phyloP scores from a whole-genome alignment of 2,888 invertebrate genomes.

The Drosophila siamana region DNA sequence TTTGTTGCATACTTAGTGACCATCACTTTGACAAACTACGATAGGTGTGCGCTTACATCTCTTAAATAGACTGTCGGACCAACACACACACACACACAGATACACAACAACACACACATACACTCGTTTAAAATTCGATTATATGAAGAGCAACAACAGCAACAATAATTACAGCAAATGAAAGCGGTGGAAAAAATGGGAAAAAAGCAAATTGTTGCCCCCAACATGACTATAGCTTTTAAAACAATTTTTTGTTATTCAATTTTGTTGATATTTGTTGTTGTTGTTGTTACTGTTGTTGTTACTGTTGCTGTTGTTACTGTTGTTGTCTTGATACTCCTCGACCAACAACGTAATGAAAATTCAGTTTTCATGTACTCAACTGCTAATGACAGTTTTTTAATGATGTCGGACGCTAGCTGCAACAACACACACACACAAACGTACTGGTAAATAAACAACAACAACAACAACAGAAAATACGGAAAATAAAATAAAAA shows the following conservation, averaged over 20 bases:
- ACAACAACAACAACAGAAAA: constrained; percentile 17
- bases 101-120: too few relatives aligned
- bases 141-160: constrained; percentile 55
- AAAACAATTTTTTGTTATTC: constrained; percentile 37
- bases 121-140: constrained; percentile 72
- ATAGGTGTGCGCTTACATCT: constrained; percentile 58
- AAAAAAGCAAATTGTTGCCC: constrained; percentile 42
- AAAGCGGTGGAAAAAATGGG: constrained; percentile 27
- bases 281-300: too few relatives aligned
- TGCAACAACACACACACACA: constrained; percentile 34
- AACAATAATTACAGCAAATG: constrained; percentile 49
- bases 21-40: constrained; percentile 48
- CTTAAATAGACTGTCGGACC: constrained; percentile 56
- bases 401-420: constrained; percentile 73
- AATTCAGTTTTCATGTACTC: constrained; percentile 80
- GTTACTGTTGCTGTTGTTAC: too few relatives aligned
- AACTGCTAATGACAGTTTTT: constrained; percentile 82
- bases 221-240: constrained; percentile 62
- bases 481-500: constrained; percentile 57
- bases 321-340: constrained; percentile 23
- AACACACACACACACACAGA: constrained; percentile 15
- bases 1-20: constrained; percentile 29
- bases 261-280: too few relatives aligned
- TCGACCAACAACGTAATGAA: constrained; percentile 66
- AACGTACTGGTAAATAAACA: constrained; percentile 8